Conservation (phyloP, 2,797 vertebrate genomes). For the Triplophysa yarkandensis region DNA sequence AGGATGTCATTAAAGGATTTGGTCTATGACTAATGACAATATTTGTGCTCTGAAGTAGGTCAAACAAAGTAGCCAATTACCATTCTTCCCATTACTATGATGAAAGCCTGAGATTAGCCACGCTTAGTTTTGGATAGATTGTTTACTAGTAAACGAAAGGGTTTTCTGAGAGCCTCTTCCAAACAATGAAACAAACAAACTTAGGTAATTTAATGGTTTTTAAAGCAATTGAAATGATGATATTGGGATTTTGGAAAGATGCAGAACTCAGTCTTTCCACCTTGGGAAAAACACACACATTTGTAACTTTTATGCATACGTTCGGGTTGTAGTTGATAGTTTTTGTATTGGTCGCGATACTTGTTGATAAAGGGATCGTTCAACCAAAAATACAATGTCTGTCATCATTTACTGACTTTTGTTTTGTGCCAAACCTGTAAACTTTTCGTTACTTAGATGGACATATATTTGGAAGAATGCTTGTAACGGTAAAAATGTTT, state of each 20-base stretch:
- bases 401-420: too few species aligned
- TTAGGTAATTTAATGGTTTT: slow-evolving; percentile 49
- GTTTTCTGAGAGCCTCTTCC: slow-evolving; percentile 42
- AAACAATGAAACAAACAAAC: slow-evolving; percentile 49
- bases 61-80: slow-evolving; percentile 53
- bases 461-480: too few species aligned
- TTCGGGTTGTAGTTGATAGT: too few species aligned
- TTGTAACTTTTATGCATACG: background rate
- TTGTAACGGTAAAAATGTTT: too few species aligned
- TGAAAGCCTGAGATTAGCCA: slow-evolving; percentile 51
- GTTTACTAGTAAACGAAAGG: slow-evolving; percentile 59
- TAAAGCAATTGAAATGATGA: slow-evolving; percentile 35
- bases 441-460: too few species aligned
- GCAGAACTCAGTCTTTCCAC: slow-evolving; percentile 11
- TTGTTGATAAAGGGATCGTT: too few species aligned
- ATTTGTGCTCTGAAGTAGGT: slow-evolving; percentile 55
- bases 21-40: slow-evolving; percentile 60
- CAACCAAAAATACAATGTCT: too few species aligned
- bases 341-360: too few species aligned
- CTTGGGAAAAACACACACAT: background rate
- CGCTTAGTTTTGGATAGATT: slow-evolving; percentile 50
- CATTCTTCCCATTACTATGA: slow-evolving; percentile 42
- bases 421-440: too few species aligned
- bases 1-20: slow-evolving; percentile 63
- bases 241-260: slow-evolving; percentile 16